phyloP scores from a whole-genome alignment of 2,797 vertebrate genomes.

The Crenichthys baileyi region DNA sequence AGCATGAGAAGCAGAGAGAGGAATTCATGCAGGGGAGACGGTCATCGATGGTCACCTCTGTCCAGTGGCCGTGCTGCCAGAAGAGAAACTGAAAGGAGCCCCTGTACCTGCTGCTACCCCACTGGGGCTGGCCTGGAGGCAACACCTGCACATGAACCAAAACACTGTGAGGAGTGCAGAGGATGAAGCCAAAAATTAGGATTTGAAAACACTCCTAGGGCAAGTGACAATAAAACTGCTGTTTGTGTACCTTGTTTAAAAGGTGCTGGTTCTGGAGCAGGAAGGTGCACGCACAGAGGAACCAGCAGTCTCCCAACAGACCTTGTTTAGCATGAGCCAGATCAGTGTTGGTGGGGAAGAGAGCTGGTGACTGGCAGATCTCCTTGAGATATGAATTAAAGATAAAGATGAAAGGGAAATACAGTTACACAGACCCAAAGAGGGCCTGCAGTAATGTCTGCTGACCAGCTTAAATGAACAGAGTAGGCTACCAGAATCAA shows the following conservation, averaged over 20 bases:
- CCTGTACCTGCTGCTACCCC: constrained; percentile 84
- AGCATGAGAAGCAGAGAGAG: constrained; percentile 92
- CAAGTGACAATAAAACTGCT: background rate
- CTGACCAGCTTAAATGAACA: background rate
- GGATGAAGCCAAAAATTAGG: background rate
- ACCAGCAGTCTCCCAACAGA: constrained; percentile 96
- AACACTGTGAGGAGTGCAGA: background rate
- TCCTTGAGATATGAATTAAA: constrained; percentile 81
- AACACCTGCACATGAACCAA: constrained; percentile 82
- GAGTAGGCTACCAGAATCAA: background rate
- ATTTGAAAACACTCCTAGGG: background rate
- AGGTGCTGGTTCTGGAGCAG: constrained; percentile 87
- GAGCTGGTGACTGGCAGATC: constrained; percentile 84
- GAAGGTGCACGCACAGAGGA: constrained; percentile 91
- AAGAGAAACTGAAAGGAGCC: constrained; percentile 88
- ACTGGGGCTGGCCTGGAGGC: constrained; percentile 87
- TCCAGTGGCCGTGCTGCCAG: constrained; percentile 93
- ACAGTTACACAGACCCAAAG: background rate
- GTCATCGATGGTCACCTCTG: constrained; percentile 90
- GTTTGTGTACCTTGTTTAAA: constrained; percentile 85
- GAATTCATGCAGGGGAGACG: constrained; percentile 89
- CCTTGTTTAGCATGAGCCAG: constrained; percentile 91
- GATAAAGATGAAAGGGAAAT: background rate
- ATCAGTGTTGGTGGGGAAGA: constrained; percentile 82
- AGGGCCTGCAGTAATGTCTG: background rate